Base-by-base conservation (phyloP, 2,888 invertebrate species). In the Drosophila diplacantha region DNA sequence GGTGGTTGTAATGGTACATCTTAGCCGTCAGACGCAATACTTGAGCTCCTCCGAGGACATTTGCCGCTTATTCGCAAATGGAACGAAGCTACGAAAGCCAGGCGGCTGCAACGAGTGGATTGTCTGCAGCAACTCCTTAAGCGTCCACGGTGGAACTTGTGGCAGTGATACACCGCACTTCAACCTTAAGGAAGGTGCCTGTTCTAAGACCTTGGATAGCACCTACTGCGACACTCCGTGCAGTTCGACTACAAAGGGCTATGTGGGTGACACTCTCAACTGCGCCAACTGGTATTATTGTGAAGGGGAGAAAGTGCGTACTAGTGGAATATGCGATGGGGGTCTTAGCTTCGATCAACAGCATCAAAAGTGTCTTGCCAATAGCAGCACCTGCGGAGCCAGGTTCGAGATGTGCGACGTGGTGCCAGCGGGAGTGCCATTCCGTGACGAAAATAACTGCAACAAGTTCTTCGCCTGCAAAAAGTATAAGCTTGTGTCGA, bases 201-300 rank as follows among this genome's bases (percentile, higher is more conserved):
- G 43, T 8, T 43, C 46, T 0, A 65, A 20, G 1, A 14, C n/a
- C 0, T 29, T 55, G 7, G 65, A 67, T 1, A 26, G 31, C 39
- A 31, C 31, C 0, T 85, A 84, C 37, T 85, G 85, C 39, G 46
- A 29, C 0, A 2, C 53, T 0, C 73, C 76, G 2, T 86, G 86
- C 39, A 47, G 16, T 0, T 39, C 59, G 1, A 70, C 55, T 4
- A 74, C 79, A 1, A 44, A 57, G 0, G 70, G 58, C 3, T 86
- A 78, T 56, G 59, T 83, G 11, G 56, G 56, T 1, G 84, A 81
- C 31, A 49, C 47, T 0, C 80, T 75, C 9, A 80, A 83, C 34
- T 86, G 86, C 24, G 55, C 62, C 4, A 83, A 78, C 20, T 86
- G 83, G 80, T 73, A 69, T 22, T 67, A 68, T 14, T 86, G 86